Base-by-base conservation (phyloP, 1,140 invertebrate genomes). In the Apis dorsata region DNA sequence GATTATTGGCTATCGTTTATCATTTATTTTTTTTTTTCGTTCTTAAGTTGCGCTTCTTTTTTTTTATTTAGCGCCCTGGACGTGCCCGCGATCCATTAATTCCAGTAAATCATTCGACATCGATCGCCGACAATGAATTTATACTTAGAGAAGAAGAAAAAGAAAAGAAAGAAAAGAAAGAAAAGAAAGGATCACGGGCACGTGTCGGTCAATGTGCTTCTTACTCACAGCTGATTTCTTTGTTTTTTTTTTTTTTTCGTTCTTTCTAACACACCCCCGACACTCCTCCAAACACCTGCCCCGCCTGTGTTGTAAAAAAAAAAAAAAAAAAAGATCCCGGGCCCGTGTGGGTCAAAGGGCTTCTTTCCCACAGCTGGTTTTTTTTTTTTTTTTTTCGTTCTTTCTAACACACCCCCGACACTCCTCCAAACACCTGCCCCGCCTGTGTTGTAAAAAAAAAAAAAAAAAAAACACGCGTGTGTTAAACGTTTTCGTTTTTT, bases 321-420 rank as follows among this genome's bases (percentile, higher is more conserved):
- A 34, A 34, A 34, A 24, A 34, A 34, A 28, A 34, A 34, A 34
- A 59, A 21, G 86, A 84, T 83, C 85, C 89, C 88, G 82, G 79
- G 85, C 85, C 84, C 86, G 79, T 49, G 15, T 83, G 84, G 75
- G 86, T 90, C 84, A 91, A 90, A 88, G 89, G 88, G 92, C 92
- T 94, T 93, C 79, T 88, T 93, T 92, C 91, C 93, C 82, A 93
- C 90, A 84, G 86, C 84, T 89, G 77, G 89, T 90, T 92, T 93
- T n/a, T n/a, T n/a, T n/a, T n/a, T n/a, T n/a, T n/a, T n/a, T n/a
- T n/a, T n/a, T 90, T 90, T 92, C 85, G 90, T 91, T 92, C 85
- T 91, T 86, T 91, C 85, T 92, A 92, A 92, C 89, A 85, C 84
- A 74, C 75, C 89, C 15, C 89, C n/a, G n/a, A n/a, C n/a, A n/a